Evolutionary conservation across 2,113 vertebrate species (phyloP).

Genomic region (Seriola aureovittata): DNA sequence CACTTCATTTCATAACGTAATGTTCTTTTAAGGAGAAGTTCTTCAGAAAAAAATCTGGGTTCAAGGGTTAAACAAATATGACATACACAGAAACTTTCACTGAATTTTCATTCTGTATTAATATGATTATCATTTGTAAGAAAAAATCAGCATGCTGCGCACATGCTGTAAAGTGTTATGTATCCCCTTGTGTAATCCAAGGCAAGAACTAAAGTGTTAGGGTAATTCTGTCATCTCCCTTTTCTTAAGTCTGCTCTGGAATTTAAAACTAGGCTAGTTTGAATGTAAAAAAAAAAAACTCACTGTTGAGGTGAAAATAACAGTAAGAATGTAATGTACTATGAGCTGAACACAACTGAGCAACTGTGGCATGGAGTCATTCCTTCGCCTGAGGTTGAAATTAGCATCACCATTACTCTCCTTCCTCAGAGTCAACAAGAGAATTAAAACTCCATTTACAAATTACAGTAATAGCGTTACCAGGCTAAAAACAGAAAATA

Average conservation of each 20-base stretch:
- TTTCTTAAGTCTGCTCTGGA: not conserved
- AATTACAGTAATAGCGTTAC: not conserved
- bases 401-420: slow-evolving; percentile 28
- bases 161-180: not conserved
- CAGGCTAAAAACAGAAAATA: slow-evolving; percentile 1
- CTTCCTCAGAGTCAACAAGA: not conserved
- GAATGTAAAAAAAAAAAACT: slow-evolving; percentile 1
- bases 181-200: slow-evolving; percentile 5
- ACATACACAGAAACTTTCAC: not conserved
- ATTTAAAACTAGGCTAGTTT: slow-evolving; percentile 22
- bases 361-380: slow-evolving; percentile 1
- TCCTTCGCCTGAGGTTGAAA: slow-evolving; percentile 19
- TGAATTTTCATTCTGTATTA: not conserved
- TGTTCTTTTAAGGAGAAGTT: not conserved
- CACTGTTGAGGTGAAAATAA: slow-evolving; percentile 9
- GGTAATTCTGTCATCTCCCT: slow-evolving; percentile 14
- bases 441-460: slow-evolving; percentile 3
- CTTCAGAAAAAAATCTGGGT: not conserved
- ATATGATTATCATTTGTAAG: not conserved
- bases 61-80: not conserved
- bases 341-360: slow-evolving; percentile 3
- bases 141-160: not conserved
- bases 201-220: not conserved
- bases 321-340: not conserved
- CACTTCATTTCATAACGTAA: too few species aligned